Conservation (phyloP, 2,797 vertebrate genomes). For the Sebastes vulpes region DNA sequence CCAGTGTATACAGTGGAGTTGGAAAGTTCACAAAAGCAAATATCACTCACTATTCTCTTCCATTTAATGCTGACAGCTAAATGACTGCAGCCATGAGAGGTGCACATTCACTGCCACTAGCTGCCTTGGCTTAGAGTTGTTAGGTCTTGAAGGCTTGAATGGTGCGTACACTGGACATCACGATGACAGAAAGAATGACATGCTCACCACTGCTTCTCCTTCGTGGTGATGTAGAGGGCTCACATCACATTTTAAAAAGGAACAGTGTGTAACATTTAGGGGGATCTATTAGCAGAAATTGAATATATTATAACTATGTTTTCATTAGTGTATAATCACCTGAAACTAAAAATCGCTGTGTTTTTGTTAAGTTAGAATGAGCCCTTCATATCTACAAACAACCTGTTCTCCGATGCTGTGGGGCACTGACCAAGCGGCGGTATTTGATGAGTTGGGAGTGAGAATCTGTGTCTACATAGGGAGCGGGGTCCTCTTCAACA, state of each 20-base stretch:
- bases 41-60: conserved; percentile 69
- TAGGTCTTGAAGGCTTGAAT: neutral
- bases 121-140: conserved; percentile 2
- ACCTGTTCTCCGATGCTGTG: too few relatives aligned
- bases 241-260: neutral
- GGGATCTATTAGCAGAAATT: too few relatives aligned
- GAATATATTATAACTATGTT: too few relatives aligned
- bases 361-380: too few relatives aligned
- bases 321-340: too few relatives aligned
- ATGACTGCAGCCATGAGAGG: conserved; percentile 52
- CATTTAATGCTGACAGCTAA: conserved; percentile 65
- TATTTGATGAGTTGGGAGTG: too few relatives aligned
- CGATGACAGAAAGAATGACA: neutral
- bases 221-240: neutral
- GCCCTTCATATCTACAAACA: too few relatives aligned
- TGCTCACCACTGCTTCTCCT: neutral
- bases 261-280: too few relatives aligned
- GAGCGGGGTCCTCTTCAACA: rapidly evolving
- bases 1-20: conserved; percentile 70
- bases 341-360: too few relatives aligned
- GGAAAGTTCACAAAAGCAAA: conserved; percentile 77
- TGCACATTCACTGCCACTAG: conserved; percentile 36
- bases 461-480: too few relatives aligned
- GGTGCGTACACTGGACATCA: neutral
- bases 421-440: rapidly evolving